These are phyloP conservation scores for Cabera pusaria DNA, from an alignment of 2,888 invertebrate genomes.

Conservation along the genomic window DNA sequence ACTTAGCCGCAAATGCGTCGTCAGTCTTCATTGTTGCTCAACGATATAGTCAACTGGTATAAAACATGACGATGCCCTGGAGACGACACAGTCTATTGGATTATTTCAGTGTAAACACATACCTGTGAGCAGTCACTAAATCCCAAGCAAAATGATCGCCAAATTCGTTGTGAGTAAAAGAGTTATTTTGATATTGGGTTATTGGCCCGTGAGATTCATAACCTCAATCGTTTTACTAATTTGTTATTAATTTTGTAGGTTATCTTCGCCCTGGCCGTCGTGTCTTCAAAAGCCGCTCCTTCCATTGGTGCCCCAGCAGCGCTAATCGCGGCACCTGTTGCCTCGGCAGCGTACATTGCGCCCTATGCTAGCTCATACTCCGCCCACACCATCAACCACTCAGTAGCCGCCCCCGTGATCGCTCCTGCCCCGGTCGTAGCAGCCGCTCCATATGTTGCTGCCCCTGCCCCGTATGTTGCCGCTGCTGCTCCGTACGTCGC, in stretches of 20 bases:
- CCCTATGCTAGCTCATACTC: conserved; percentile 91
- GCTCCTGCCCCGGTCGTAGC: conserved; percentile 33
- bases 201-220: no score
- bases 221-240: no score
- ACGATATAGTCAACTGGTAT: conserved; percentile 61
- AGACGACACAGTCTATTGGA: conserved; percentile 68
- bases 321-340: conserved; percentile 83
- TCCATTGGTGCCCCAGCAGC: conserved; percentile 60
- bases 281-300: conserved; percentile 60
- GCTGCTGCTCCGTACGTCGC: conserved; percentile 35
- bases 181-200: no score
- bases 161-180: conserved; percentile 74
- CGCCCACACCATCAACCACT: conserved; percentile 89
- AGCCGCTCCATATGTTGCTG: conserved; percentile 54
- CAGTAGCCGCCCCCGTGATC: conserved; percentile 86
- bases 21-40: conserved; percentile 58
- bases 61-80: conserved; percentile 66
- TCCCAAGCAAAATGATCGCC: conserved; percentile 77
- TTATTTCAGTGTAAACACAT: conserved; percentile 51
- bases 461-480: conserved; percentile 83
- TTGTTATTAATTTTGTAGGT: conserved; percentile 54
- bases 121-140: conserved; percentile 70
- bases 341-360: conserved; percentile 85
- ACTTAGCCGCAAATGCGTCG: conserved; percentile 50
- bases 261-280: conserved; percentile 62